Base-by-base conservation (phyloP, 2,888 invertebrate genomes). In the Caenorhabditis afra region DNA sequence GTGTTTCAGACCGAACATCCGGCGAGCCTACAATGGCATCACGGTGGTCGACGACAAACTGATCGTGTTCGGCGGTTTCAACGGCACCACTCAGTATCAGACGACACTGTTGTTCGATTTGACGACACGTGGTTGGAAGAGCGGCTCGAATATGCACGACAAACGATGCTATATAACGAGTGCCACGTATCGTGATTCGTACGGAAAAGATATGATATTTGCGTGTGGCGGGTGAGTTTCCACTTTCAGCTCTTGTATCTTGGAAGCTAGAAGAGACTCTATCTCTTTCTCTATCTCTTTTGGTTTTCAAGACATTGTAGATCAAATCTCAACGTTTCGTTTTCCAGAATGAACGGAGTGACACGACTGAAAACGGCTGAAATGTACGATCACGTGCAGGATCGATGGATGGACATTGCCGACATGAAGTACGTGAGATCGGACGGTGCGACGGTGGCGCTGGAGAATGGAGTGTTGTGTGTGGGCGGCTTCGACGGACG, bases 401-500 rank as follows among this genome's bases (percentile, higher is more conserved):
- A 79, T 45, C 22, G 3, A 12, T 79, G 79, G 79, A 74, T 50
- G n/a, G 61, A 64, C 18, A 52, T 68, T 52, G 52, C 74, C 18
- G 57, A 52, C n/a, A 79, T 79, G 79, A 8, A 49, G 2, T 41
- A 65, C 14, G 10, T 16, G 41, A 16, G 80, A 44, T 80, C 80
- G 1, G 80, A 80, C 37, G 80, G 80, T 22, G 74, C 74, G n/a
- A 52, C 41, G 14, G 20, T 62, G 1, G 16, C 70, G 5, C 12
- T 80, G 0, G 59, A 74, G 37, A 52, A 52, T n/a, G 53, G 65
- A 29, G 67, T 82, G 12, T 14, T 76, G 14, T 55, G 58, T 1
- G 58, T 81, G 14, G 84, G 84, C 29, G 84, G 84, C 41, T 84
- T 84, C 49, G 84, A 84, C 45, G 84, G 84, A 23, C 47, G 77